Percentiles rank a stretch among this genome's conserved stretches.
Conservation (phyloP, 2,113 vertebrate species). For the Anser cygnoides region DNA sequence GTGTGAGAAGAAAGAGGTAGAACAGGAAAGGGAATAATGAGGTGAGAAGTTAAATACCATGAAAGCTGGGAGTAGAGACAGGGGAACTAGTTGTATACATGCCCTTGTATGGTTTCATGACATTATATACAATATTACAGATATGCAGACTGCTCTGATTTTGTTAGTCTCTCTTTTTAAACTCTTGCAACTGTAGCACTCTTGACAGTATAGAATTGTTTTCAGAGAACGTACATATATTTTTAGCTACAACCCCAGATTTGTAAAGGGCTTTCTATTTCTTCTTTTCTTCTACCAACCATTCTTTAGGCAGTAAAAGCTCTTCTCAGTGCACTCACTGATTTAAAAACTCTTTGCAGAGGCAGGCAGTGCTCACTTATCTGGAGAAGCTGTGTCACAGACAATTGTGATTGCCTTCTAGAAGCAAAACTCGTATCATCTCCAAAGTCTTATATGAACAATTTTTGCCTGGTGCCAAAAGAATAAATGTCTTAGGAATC, state of each 20-base stretch:
- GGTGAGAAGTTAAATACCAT: neutral
- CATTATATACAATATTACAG: neutral
- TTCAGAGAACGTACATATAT: neutral
- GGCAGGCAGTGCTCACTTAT: neutral
- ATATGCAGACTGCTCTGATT: neutral
- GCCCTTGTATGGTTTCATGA: neutral
- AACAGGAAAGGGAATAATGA: neutral
- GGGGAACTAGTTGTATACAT: neutral
- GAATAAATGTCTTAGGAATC: neutral
- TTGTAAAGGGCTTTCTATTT: neutral
- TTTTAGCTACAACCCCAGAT: neutral
- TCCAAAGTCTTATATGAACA: neutral
- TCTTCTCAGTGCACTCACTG: neutral
- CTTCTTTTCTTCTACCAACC: neutral
- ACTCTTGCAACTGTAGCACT: neutral
- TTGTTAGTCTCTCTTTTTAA: neutral
- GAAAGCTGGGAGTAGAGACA: neutral
- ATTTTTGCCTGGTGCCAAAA: neutral
- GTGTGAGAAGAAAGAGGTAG: neutral
- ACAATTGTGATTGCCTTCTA: neutral
- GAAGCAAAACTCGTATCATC: neutral
- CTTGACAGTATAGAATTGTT: neutral
- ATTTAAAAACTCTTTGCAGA: neutral
- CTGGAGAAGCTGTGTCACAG: neutral
- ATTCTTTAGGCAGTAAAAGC: neutral